phyloP scores from a whole-genome alignment of 2,888 invertebrate species.

The Dermolepida albohirtum region DNA sequence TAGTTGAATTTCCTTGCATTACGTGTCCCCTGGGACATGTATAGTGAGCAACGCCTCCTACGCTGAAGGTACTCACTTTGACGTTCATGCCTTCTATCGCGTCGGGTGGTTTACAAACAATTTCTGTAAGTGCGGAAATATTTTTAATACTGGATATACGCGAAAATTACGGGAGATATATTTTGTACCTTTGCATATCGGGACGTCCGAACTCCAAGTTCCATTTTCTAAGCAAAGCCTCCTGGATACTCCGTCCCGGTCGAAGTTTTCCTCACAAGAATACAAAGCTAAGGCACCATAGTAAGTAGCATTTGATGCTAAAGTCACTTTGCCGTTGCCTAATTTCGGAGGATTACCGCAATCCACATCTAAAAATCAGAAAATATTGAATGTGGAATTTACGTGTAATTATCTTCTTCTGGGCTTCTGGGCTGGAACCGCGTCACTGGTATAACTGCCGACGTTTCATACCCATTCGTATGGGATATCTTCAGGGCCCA shows the following conservation, averaged over 20 bases:
- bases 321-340: slow-evolving; percentile 79
- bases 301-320: slow-evolving; percentile 89
- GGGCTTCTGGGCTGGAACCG: too few relatives aligned
- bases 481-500: too few relatives aligned
- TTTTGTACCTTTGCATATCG: slow-evolving; percentile 79
- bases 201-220: slow-evolving; percentile 89
- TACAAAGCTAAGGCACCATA: slow-evolving; percentile 89
- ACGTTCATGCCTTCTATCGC: slow-evolving; percentile 71
- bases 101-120: slow-evolving; percentile 81
- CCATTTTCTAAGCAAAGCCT: slow-evolving; percentile 88
- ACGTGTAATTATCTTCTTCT: too few relatives aligned
- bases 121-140: slow-evolving; percentile 68
- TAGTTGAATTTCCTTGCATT: slow-evolving; percentile 82
- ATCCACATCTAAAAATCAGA: slow-evolving; percentile 82
- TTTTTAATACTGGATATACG: slow-evolving; percentile 21
- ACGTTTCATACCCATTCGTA: too few relatives aligned
- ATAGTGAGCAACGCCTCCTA: slow-evolving; percentile 84
- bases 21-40: slow-evolving; percentile 85
- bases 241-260: slow-evolving; percentile 85
- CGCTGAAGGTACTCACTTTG: slow-evolving; percentile 74
- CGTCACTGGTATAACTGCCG: too few relatives aligned
- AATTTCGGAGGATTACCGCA: slow-evolving; percentile 82
- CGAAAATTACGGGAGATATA: neutral
- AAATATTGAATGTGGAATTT: too few relatives aligned
- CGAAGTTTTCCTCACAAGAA: slow-evolving; percentile 84